Base-by-base conservation (phyloP, 2,888 invertebrate species). In the Erebia ligea region DNA sequence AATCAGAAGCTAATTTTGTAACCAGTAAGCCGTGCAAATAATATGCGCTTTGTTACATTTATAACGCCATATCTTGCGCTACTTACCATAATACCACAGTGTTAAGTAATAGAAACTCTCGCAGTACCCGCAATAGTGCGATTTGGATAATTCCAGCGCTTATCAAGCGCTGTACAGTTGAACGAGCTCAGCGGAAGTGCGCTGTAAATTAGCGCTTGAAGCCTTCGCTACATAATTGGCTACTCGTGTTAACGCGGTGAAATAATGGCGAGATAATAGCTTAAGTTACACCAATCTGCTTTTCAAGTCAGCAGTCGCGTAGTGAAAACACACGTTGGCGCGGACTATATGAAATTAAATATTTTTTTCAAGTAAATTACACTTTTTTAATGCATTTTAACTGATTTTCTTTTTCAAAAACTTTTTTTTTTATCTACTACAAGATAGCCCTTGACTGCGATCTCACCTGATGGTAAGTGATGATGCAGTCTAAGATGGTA, bases 111-210 rank as follows among this genome's bases (percentile, higher is more conserved):
- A 62, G 66, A 67, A 71, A 71, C 69, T 68, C 67, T 67, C 68
- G 68, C 57, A 67, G 52, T 57, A 57, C 64, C 69, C 69, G 57
- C 66, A 68, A 68, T 54, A 68, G 67, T 73, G 59, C 59, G 63
- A 68, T 73, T 69, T 66, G 68, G 71, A 71, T 76, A 76, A 78
- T 77, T 78, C 76, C 73, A 65, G 70, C 76, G 78, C 62, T 79
- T 82, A 83, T 82, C 82, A 76, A 80, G 76, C 77, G 54, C 69
- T 58, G 74, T 73, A 81, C 80, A 80, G 81, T 71, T 78, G 80
- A 80, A 78, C 81, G 81, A 74, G 75, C 75, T 74, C 73, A 74
- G 73, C 74, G 81, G 80, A 79, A 80, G 80, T 80, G 74, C 72
- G 76, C 76, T 76, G 78, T 75, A 78, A 82, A 81, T 80, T 80